phyloP scores from a whole-genome alignment of 2,797 vertebrate species.

The Acrocephalus scirpaceus region DNA sequence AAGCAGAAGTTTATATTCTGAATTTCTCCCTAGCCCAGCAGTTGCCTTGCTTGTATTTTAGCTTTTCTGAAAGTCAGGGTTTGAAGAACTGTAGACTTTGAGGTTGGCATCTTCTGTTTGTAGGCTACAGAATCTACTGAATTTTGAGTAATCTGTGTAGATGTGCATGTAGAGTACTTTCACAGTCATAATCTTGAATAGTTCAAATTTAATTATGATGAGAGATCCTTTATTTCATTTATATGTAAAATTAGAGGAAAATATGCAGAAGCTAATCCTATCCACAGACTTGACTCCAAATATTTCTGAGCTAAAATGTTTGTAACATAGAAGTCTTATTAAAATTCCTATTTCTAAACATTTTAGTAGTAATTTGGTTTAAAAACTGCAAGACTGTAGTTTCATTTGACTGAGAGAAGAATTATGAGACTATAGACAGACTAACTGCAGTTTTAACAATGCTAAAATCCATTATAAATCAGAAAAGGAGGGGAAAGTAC shows the following conservation, averaged over 20 bases:
- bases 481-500: slow-evolving; percentile 49
- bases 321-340: slow-evolving; percentile 32
- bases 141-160: slow-evolving; percentile 25
- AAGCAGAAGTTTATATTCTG: neutral
- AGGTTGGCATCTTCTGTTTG: neutral
- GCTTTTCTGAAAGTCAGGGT: neutral
- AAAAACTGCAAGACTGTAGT: slow-evolving; percentile 51
- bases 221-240: slow-evolving; percentile 37
- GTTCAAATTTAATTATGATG: slow-evolving; percentile 51
- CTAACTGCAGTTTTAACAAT: slow-evolving; percentile 61
- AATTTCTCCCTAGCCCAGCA: neutral
- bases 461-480: slow-evolving; percentile 59
- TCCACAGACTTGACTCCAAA: neutral
- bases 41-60: neutral
- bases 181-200: slow-evolving; percentile 48
- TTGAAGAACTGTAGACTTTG: neutral
- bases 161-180: slow-evolving; percentile 13
- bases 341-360: slow-evolving; percentile 47
- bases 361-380: slow-evolving; percentile 50
- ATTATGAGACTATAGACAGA: slow-evolving; percentile 49
- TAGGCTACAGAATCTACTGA: neutral
- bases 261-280: slow-evolving; percentile 20
- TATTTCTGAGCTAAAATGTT: slow-evolving; percentile 47
- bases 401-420: slow-evolving; percentile 56
- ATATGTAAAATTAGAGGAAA: slow-evolving; percentile 54